Conservation (phyloP, 1,140 invertebrate species). For the Drosophila albomicans region DNA sequence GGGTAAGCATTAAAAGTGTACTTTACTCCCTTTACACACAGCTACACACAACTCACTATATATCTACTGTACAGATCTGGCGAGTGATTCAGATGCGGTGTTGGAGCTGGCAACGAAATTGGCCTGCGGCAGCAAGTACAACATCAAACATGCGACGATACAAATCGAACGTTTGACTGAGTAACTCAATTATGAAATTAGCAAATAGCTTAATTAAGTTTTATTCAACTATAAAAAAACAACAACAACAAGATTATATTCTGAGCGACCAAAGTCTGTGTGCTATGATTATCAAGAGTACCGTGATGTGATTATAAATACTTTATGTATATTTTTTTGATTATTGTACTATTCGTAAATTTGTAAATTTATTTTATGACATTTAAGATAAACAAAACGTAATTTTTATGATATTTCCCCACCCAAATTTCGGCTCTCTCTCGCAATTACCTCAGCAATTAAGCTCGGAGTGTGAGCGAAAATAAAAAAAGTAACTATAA, state of each 20-base stretch:
- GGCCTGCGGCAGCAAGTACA: conserved; percentile 85
- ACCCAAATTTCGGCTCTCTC: neutral
- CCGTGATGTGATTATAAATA: conserved; percentile 53
- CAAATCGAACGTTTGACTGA: conserved; percentile 85
- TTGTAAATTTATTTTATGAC: conserved; percentile 37
- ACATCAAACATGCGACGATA: conserved; percentile 87
- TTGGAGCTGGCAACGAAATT: conserved; percentile 86
- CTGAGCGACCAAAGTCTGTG: conserved; percentile 57
- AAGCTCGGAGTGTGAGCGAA: neutral
- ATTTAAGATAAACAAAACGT: conserved; percentile 36
- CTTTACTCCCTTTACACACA: neutral
- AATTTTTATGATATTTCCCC: conserved; percentile 27
- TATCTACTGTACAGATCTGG: conserved; percentile 81
- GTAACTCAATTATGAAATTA: conserved; percentile 34
- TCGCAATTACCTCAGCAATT: neutral
- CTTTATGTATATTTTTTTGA: conserved; percentile 29
- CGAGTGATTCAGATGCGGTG: conserved; percentile 85
- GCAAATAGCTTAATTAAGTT: conserved; percentile 36
- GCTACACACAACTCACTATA: neutral
- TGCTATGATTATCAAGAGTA: conserved; percentile 29
- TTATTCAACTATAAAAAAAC: conserved; percentile 17
- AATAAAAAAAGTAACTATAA: conserved; percentile 7
- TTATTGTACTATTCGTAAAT: conserved; percentile 23
- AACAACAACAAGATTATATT: conserved; percentile 18
- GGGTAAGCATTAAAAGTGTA: conserved; percentile 85